Conservation (phyloP, 1,140 invertebrate species). For the Caerostris darwini region DNA sequence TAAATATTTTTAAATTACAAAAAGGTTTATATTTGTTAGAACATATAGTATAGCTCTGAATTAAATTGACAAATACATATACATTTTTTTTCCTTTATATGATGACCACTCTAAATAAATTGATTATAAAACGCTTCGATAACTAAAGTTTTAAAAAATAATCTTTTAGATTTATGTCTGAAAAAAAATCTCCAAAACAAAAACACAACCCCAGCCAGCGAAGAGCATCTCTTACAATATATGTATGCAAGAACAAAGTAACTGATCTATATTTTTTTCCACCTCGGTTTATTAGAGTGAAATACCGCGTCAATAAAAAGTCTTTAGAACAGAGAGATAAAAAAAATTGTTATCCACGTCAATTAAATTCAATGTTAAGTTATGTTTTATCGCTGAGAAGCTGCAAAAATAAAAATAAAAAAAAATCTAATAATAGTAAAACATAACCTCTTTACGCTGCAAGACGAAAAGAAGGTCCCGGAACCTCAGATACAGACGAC, state of each 20-base stretch:
- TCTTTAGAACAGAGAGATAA: neutral
- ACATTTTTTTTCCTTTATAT: too few relatives aligned
- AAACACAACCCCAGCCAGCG: neutral
- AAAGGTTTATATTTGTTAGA: too few relatives aligned
- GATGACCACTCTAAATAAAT: neutral
- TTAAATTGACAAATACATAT: too few relatives aligned
- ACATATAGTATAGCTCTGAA: too few relatives aligned
- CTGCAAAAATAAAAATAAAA: neutral
- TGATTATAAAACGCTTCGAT: too few relatives aligned
- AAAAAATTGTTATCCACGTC: neutral
- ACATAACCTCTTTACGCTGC: neutral
- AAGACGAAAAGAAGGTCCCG: neutral
- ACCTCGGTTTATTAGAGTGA: neutral
- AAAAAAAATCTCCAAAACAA: too few relatives aligned
- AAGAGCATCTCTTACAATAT: too few relatives aligned
- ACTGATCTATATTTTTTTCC: neutral
- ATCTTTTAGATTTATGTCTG: too few relatives aligned
- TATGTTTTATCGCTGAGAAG: neutral
- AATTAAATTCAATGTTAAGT: slow-evolving; percentile 11
- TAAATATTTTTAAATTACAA: too few relatives aligned
- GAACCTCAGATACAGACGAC: neutral
- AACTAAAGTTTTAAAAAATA: too few relatives aligned
- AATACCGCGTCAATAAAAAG: neutral
- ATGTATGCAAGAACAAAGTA: neutral
- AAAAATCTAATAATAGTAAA: neutral